Evolutionary conservation across 2,888 invertebrate genomes (phyloP).

Genomic region (Romanomermis culicivorax): DNA sequence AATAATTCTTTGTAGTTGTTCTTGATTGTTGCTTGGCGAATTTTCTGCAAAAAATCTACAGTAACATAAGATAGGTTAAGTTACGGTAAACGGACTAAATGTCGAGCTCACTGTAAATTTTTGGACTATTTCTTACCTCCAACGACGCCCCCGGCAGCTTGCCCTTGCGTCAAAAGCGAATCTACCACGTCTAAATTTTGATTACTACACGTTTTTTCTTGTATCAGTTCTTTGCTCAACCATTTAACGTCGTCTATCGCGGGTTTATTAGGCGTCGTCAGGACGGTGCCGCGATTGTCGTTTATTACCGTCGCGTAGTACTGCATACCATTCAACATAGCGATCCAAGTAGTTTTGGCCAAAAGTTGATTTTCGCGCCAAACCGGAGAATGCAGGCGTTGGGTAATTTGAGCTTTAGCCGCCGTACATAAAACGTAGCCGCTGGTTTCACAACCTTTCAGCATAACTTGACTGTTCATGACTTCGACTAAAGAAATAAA

Average conservation of each 20-base stretch:
- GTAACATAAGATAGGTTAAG: background rate
- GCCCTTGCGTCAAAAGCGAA: conserved; percentile 51
- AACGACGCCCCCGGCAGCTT: conserved; percentile 87
- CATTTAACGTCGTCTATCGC: conserved; percentile 61
- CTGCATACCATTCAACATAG: conserved; percentile 73
- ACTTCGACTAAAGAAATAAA: conserved; percentile 42
- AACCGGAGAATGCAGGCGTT: conserved; percentile 63
- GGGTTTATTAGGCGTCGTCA: background rate
- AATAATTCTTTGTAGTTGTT: conserved; percentile 78
- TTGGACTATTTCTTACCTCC: conserved; percentile 33
- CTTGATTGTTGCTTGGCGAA: conserved; percentile 4
- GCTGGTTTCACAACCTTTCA: conserved; percentile 85
- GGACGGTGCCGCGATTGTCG: too few species aligned
- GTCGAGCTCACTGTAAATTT: background rate
- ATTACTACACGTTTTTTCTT: conserved; percentile 10
- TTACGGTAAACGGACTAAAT: too few species aligned
- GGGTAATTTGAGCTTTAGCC: conserved; percentile 77
- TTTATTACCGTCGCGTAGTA: conserved; percentile 86
- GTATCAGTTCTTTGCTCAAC: conserved; percentile 78
- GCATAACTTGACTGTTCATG: conserved; percentile 64
- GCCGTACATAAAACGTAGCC: conserved; percentile 93
- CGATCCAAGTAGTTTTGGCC: conserved; percentile 87
- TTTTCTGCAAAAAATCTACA: background rate
- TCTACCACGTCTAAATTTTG: conserved; percentile 34
- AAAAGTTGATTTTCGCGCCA: conserved; percentile 66